Evolutionary conservation across 2,113 vertebrate genomes (phyloP).

Genomic region (Corydoras maculifer): DNA sequence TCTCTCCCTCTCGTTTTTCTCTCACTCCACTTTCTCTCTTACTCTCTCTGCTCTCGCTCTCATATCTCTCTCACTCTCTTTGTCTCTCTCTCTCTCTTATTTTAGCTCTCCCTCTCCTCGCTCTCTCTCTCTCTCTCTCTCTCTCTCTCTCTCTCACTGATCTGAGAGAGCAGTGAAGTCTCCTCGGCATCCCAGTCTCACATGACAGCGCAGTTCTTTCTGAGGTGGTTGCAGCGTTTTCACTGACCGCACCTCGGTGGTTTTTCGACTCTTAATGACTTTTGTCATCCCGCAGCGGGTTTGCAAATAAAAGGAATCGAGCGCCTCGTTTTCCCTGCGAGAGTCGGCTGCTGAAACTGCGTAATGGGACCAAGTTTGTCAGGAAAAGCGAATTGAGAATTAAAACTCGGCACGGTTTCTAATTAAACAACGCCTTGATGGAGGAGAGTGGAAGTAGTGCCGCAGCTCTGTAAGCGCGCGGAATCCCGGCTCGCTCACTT

Average conservation of each 20-base stretch:
- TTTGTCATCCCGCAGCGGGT: too few species aligned
- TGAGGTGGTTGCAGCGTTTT: constrained; percentile 31
- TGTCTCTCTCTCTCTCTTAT: constrained; percentile 1
- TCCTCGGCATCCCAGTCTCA: constrained; percentile 33
- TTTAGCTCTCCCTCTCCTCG: neutral
- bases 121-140: neutral
- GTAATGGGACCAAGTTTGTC: constrained; percentile 21
- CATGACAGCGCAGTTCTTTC: constrained; percentile 39
- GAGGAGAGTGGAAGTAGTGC: neutral
- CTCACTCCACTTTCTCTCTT: neutral
- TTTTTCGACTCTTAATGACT: too few species aligned
- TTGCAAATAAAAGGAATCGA: too few species aligned
- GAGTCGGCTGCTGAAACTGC: neutral
- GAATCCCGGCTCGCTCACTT: too few species aligned
- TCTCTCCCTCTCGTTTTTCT: neutral
- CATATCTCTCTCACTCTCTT: neutral
- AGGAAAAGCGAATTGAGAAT: neutral
- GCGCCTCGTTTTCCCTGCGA: too few species aligned
- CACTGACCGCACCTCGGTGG: neutral
- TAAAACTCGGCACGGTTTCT: neutral
- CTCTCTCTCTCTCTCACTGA: constrained; percentile 14
- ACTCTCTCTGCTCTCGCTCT: neutral
- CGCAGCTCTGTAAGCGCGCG: neutral
- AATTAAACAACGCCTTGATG: constrained; percentile 4
- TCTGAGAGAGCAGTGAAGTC: constrained; percentile 21